A percentile compares a stretch with the other conserved stretches of the same genome.
These are phyloP conservation scores for Drosophila algonquin DNA, from an alignment of 2,888 invertebrate species.

Conservation along the genomic window DNA sequence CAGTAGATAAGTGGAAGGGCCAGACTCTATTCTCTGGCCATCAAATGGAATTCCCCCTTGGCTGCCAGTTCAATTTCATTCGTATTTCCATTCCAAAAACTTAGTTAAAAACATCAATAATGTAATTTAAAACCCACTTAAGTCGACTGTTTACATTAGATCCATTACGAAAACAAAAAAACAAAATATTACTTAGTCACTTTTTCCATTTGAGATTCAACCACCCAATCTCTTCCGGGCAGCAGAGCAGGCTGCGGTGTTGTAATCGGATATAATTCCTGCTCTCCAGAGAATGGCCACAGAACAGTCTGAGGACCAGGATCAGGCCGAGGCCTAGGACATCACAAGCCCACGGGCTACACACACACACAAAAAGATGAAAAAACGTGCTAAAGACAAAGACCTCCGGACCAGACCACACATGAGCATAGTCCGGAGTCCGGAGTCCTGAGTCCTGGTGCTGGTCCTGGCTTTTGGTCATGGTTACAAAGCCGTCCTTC, in stretches of 20 bases:
- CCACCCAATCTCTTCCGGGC: slow-evolving; percentile 39
- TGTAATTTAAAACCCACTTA: slow-evolving; percentile 50
- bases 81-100: slow-evolving; percentile 11
- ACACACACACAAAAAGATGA: slow-evolving; percentile 9
- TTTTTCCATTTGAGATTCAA: slow-evolving; percentile 33
- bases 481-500: slow-evolving; percentile 47
- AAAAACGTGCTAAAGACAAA: slow-evolving; percentile 44
- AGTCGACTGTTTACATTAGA: slow-evolving; percentile 46
- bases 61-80: background rate
- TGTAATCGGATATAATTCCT: slow-evolving; percentile 76
- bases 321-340: too few species aligned
- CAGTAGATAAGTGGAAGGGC: too few species aligned
- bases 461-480: slow-evolving; percentile 17
- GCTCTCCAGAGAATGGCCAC: slow-evolving; percentile 62
- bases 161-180: slow-evolving; percentile 48
- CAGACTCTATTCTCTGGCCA: too few species aligned
- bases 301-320: slow-evolving; percentile 26
- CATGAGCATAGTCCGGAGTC: slow-evolving; percentile 9
- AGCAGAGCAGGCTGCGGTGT: slow-evolving; percentile 62
- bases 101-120: slow-evolving; percentile 49
- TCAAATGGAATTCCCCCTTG: too few species aligned
- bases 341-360: slow-evolving; percentile 6
- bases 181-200: slow-evolving; percentile 28
- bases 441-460: slow-evolving; percentile 10
- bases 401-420: slow-evolving; percentile 28